phyloP scores from a whole-genome alignment of 2,888 invertebrate genomes.

The Nephrotoma flavescens region DNA sequence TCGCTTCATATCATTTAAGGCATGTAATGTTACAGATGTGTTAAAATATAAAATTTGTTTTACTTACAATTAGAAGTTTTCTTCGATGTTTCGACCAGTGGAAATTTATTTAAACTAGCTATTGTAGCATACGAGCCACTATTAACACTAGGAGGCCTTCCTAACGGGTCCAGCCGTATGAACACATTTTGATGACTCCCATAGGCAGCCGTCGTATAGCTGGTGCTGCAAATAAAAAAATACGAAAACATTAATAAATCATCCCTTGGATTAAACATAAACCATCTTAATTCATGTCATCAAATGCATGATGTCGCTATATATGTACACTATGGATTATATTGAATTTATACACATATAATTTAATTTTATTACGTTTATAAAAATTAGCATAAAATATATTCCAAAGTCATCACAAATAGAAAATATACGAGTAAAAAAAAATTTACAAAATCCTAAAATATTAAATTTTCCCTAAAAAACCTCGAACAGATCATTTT shows the following conservation, averaged over 20 bases:
- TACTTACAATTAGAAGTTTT: background rate
- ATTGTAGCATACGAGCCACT: slow-evolving; percentile 74
- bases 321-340: too few relatives aligned
- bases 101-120: slow-evolving; percentile 64
- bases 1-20: too few relatives aligned
- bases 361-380: background rate
- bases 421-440: too few relatives aligned
- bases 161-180: slow-evolving; percentile 55
- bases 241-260: background rate
- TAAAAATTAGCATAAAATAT: background rate
- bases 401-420: background rate
- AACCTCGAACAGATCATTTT: background rate
- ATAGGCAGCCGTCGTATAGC: slow-evolving; percentile 63
- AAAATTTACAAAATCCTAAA: background rate
- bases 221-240: slow-evolving; percentile 39
- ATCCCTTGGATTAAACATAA: background rate
- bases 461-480: background rate
- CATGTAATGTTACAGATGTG: too few relatives aligned
- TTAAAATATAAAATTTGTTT: background rate
- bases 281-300: too few relatives aligned
- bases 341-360: background rate
- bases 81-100: slow-evolving; percentile 30
- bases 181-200: slow-evolving; percentile 64
- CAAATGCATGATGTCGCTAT: too few relatives aligned
- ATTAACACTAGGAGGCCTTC: slow-evolving; percentile 56